Evolutionary conservation across 2,797 vertebrate species (phyloP).

Genomic region (Zalophus californianus): DNA sequence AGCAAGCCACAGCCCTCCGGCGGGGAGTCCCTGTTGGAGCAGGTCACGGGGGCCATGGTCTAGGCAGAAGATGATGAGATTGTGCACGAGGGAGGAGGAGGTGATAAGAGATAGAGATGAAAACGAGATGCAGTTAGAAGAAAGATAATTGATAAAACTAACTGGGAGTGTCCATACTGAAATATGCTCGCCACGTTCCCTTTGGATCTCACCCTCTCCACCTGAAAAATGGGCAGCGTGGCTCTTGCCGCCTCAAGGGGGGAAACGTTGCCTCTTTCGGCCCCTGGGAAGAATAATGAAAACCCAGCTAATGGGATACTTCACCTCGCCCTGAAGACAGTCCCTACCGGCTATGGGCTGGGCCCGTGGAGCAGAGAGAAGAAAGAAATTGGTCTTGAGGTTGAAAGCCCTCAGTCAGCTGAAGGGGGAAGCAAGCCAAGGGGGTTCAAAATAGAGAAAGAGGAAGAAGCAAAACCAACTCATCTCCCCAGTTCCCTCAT

Average conservation of each 20-base stretch:
- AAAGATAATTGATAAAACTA: neutral
- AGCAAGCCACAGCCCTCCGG: neutral
- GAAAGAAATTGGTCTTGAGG: neutral
- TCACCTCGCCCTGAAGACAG: neutral
- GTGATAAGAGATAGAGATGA: neutral
- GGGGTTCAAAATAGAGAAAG: conserved; percentile 31
- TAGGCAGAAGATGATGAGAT: neutral
- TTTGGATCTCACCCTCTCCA: neutral
- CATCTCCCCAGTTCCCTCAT: neutral
- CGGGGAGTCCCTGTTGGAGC: too few species aligned
- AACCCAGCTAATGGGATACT: neutral
- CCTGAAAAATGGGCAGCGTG: neutral
- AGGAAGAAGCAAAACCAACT: neutral
- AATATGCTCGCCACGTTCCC: fast-evolving
- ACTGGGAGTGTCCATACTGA: neutral
- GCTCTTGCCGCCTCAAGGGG: neutral
- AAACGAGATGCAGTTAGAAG: neutral
- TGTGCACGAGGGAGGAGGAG: neutral
- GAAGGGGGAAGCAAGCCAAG: conserved; percentile 37
- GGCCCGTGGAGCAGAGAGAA: neutral
- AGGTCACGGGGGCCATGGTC: neutral
- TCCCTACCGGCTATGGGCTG: neutral
- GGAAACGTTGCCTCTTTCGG: neutral
- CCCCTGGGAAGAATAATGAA: neutral
- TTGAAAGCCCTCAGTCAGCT: neutral